Evolutionary conservation across 1,140 invertebrate genomes (phyloP).

Genomic region (Sarcophaga peregrina): DNA sequence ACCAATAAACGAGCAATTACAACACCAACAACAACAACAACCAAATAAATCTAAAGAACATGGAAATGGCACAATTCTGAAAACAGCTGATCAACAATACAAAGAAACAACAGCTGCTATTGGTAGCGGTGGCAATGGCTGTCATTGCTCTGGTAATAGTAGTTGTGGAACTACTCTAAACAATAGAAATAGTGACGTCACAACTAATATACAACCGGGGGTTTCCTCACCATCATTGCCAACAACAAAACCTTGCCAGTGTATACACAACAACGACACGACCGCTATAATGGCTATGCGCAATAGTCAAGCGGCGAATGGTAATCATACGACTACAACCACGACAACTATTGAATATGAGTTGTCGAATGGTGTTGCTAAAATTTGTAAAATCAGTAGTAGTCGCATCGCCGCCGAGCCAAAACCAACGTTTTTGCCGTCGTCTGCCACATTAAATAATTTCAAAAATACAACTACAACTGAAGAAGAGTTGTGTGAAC

Average conservation of each 20-base stretch:
- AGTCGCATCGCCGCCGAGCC: conserved; percentile 56
- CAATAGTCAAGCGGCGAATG: conserved; percentile 61
- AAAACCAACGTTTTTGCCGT: conserved; percentile 45
- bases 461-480: background rate
- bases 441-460: conserved; percentile 39
- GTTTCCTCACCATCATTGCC: conserved; percentile 42
- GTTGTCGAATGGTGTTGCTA: conserved; percentile 63
- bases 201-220: conserved; percentile 44
- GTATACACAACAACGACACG: conserved; percentile 13
- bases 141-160: background rate
- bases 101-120: conserved; percentile 49
- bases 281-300: conserved; percentile 45
- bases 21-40: conserved; percentile 29
- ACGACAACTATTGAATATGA: conserved; percentile 64
- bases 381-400: conserved; percentile 65
- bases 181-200: conserved; percentile 47
- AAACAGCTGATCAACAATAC: conserved; percentile 55
- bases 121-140: conserved; percentile 12
- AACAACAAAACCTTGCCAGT: conserved; percentile 26
- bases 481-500: background rate
- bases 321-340: conserved; percentile 58
- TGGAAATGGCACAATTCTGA: conserved; percentile 51
- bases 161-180: background rate
- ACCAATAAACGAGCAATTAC: conserved; percentile 51
- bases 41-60: conserved; percentile 39